phyloP scores from a whole-genome alignment of 2,797 vertebrate genomes.

The Pterois miles region DNA sequence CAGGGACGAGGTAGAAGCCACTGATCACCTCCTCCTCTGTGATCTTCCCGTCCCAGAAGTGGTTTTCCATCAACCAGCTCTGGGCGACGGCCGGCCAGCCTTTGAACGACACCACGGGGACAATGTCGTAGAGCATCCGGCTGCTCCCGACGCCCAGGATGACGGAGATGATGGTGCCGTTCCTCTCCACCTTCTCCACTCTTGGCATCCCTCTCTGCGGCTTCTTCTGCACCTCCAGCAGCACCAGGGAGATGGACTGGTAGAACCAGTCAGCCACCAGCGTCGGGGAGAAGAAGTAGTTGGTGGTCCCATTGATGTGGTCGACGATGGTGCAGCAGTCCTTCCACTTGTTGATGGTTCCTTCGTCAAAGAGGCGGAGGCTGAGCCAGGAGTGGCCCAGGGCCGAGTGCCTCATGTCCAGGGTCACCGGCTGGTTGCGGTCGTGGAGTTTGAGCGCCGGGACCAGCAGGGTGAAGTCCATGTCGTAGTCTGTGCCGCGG shows the following conservation, averaged over 20 bases:
- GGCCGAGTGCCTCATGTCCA: conserved; percentile 97
- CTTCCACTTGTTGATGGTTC: conserved; percentile 94
- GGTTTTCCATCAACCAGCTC: conserved; percentile 99
- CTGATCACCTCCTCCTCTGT: conserved; percentile 98
- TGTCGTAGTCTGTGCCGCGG: conserved; percentile 94
- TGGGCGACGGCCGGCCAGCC: conserved; percentile 97
- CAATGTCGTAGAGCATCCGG: conserved; percentile 95
- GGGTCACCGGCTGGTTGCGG: conserved; percentile 95
- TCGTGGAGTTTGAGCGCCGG: conserved; percentile 96
- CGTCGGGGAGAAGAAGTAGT: conserved; percentile 97
- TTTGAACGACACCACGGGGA: conserved; percentile 97
- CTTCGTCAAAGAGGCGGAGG: conserved; percentile 94
- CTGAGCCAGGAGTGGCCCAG: conserved; percentile 98
- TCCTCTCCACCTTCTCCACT: conserved; percentile 95
- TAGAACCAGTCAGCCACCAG: conserved; percentile 96
- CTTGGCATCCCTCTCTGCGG: conserved; percentile 93
- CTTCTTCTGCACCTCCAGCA: conserved; percentile 95
- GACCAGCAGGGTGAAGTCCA: conserved; percentile 97
- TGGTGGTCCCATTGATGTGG: conserved; percentile 91
- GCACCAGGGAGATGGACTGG: conserved; percentile 91
- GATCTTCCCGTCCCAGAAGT: conserved; percentile 99
- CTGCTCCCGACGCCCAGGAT: conserved; percentile 95
- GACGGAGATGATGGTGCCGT: conserved; percentile 92
- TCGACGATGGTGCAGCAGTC: conserved; percentile 96
- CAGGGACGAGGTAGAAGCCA: conserved; percentile 95